Conservation (phyloP, 2,797 vertebrate genomes). For the Alcedo atthis region DNA sequence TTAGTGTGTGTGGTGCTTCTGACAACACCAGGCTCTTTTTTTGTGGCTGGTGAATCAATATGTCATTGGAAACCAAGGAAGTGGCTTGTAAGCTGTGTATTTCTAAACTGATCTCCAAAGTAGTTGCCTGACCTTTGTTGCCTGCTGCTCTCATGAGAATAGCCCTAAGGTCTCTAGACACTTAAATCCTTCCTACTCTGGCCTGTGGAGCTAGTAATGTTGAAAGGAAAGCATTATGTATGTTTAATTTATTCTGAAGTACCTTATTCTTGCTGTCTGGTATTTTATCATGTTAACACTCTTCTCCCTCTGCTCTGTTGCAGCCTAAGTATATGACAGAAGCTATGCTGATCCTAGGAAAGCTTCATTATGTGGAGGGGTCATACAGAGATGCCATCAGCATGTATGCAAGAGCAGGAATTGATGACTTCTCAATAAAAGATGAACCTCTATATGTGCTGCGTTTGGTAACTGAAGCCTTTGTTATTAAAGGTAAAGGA, state of each 20-base stretch:
- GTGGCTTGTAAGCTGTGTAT: not conserved
- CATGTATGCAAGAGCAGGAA: constrained; percentile 92
- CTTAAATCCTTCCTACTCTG: not conserved
- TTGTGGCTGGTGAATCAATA: not conserved
- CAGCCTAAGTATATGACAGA: constrained; percentile 92
- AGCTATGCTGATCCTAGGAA: constrained; percentile 92
- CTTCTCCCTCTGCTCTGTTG: not conserved
- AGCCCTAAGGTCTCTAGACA: not conserved
- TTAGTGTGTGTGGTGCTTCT: not conserved
- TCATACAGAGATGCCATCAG: constrained; percentile 93
- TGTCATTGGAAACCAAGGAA: not conserved
- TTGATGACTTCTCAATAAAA: constrained; percentile 88
- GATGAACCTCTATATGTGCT: constrained; percentile 90
- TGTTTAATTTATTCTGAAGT: not conserved
- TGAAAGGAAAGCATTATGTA: not conserved
- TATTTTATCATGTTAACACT: not conserved
- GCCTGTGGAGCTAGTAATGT: not conserved
- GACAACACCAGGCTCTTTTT: not conserved
- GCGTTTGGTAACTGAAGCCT: constrained; percentile 91
- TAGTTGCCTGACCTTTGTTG: not conserved
- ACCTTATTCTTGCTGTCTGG: not conserved
- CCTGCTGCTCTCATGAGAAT: not conserved
- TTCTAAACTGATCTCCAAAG: not conserved
- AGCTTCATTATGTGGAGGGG: constrained; percentile 93
- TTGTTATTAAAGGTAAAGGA: constrained; percentile 93